Conservation (phyloP, 1,140 invertebrate genomes). For the Periplaneta americana region DNA sequence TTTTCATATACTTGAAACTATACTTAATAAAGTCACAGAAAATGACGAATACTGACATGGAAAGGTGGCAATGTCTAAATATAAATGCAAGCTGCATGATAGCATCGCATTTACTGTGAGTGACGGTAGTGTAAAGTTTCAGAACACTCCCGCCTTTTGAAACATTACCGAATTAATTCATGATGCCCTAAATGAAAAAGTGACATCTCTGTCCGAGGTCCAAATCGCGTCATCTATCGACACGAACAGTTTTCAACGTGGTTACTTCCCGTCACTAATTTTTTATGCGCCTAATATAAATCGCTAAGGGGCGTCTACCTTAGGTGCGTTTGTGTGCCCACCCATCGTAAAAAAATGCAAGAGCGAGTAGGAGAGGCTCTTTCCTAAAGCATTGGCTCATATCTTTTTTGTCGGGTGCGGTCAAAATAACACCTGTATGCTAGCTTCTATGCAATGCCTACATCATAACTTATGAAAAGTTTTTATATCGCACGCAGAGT, state of each 20-base stretch:
- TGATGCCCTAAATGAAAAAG: neutral
- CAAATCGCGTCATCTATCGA: neutral
- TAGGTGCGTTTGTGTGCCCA: neutral
- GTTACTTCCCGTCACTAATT: neutral
- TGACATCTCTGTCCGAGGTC: neutral
- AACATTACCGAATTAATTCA: neutral
- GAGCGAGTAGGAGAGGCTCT: neutral
- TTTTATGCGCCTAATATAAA: neutral
- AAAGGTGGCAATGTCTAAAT: too few relatives aligned
- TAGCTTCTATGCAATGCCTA: neutral
- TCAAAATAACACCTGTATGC: neutral
- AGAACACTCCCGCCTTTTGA: neutral
- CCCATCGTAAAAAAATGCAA: neutral
- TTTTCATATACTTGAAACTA: too few relatives aligned
- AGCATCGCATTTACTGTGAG: too few relatives aligned
- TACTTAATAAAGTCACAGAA: too few relatives aligned
- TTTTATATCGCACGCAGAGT: neutral
- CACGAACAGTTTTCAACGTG: neutral
- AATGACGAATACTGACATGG: too few relatives aligned
- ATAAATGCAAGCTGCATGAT: too few relatives aligned
- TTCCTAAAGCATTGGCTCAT: neutral
- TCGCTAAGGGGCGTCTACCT: neutral
- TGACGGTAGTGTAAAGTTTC: too few relatives aligned
- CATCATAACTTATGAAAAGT: neutral
- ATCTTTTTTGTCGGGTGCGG: neutral